Conservation (phyloP, 2,113 vertebrate genomes). For the Onychostoma macrolepis region DNA sequence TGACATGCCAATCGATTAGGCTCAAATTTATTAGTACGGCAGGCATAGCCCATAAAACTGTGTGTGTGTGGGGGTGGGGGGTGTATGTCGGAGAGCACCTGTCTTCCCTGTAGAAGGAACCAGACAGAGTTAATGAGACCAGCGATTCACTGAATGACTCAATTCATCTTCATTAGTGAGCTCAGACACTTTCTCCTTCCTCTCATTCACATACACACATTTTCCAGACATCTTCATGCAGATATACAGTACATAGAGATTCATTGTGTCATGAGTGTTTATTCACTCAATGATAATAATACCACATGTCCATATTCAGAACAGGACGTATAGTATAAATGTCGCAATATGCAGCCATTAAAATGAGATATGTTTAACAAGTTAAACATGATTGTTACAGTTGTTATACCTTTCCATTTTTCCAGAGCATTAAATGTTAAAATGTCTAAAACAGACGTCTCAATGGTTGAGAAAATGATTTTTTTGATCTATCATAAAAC, state of each 20-base stretch:
- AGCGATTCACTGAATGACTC: conserved; percentile 39
- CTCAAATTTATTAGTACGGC: not conserved
- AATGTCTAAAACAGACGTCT: conserved; percentile 38
- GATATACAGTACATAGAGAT: conserved; percentile 26
- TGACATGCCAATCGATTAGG: conserved; percentile 30
- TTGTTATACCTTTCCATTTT: conserved; percentile 41
- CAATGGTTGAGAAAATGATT: conserved; percentile 18
- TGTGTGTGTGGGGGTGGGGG: not conserved
- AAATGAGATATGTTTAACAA: conserved; percentile 40
- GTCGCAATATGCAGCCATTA: conserved; percentile 26
- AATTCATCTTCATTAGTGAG: conserved; percentile 54
- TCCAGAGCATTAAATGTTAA: conserved; percentile 31
- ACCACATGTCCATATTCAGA: conserved; percentile 37
- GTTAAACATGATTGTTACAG: conserved; percentile 42
- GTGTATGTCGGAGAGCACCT: conserved; percentile 38
- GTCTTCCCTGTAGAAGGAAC: conserved; percentile 34
- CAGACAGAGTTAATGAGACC: conserved; percentile 49
- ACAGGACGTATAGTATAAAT: conserved; percentile 23
- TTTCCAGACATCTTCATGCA: conserved; percentile 35
- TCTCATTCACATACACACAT: conserved; percentile 37
- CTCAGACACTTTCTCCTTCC: conserved; percentile 13
- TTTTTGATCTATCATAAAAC: conserved; percentile 33
- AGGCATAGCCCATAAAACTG: conserved; percentile 10
- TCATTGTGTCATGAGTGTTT: conserved; percentile 21
- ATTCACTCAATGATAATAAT: conserved; percentile 35